Evolutionary conservation across 2,113 vertebrate genomes (phyloP).

Genomic region (Channa argus): DNA sequence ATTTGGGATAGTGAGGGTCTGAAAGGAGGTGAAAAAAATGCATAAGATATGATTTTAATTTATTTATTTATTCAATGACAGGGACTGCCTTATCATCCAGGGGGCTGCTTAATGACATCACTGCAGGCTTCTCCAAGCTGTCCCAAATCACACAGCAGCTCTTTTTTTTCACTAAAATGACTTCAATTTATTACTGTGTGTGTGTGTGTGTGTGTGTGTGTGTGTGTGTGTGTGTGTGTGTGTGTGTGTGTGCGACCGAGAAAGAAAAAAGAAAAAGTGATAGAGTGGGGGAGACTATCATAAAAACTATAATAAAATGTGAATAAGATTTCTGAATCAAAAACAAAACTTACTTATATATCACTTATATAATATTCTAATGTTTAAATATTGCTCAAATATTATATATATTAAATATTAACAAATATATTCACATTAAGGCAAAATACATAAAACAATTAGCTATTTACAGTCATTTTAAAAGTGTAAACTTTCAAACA

Average conservation of each 20-base stretch:
- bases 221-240: neutral
- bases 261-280: neutral
- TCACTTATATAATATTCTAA: neutral
- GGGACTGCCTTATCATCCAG: slow-evolving; percentile 78
- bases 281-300: neutral
- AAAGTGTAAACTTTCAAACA: slow-evolving; percentile 1
- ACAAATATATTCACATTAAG: neutral
- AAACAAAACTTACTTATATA: neutral
- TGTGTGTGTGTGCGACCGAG: neutral
- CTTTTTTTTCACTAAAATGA: slow-evolving; percentile 78
- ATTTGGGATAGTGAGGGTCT: slow-evolving; percentile 74
- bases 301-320: slow-evolving; percentile 5
- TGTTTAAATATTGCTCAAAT: neutral
- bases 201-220: slow-evolving; percentile 25
- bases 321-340: neutral
- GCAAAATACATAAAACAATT: neutral
- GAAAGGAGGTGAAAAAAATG: slow-evolving; percentile 80
- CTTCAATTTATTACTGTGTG: slow-evolving; percentile 66
- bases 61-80: slow-evolving; percentile 85
- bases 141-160: slow-evolving; percentile 78
- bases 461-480: neutral
- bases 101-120: slow-evolving; percentile 83
- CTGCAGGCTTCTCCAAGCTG: slow-evolving; percentile 75
- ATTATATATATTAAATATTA: neutral
- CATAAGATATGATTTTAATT: slow-evolving; percentile 82